Percentiles rank a stretch among this genome's conserved stretches.
These are phyloP conservation scores for Ptilorrhoa leucosticta DNA, from an alignment of 2,113 vertebrate genomes.

Conservation along the genomic window DNA sequence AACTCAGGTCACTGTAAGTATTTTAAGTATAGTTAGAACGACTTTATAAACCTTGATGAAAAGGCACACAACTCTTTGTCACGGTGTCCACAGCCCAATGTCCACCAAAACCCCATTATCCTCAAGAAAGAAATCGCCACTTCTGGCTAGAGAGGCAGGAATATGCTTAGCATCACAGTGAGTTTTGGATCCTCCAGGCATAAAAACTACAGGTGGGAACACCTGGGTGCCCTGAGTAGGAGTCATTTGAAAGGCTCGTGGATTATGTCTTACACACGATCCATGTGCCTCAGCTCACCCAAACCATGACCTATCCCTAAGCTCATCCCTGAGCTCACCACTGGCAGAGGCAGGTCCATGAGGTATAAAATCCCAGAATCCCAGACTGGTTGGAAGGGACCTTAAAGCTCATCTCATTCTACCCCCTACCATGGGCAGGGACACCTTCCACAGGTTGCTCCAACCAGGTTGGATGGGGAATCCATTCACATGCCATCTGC, in stretches of 20 bases:
- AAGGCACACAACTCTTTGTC: background rate
- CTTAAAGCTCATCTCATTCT: background rate
- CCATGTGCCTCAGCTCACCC: background rate
- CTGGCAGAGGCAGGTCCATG: accelerated
- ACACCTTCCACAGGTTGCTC: background rate
- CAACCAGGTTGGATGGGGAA: background rate
- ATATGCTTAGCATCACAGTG: background rate
- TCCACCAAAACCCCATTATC: background rate
- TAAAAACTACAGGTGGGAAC: background rate
- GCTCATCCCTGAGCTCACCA: background rate
- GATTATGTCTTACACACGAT: background rate
- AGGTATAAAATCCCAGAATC: background rate
- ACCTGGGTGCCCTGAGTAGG: background rate
- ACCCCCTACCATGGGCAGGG: background rate
- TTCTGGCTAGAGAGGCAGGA: background rate
- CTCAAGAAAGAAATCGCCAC: background rate
- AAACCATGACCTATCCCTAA: background rate
- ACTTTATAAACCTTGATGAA: background rate
- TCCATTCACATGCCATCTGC: background rate
- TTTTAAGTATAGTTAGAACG: accelerated
- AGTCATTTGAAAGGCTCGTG: background rate
- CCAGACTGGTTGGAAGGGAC: background rate
- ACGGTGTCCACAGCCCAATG: background rate
- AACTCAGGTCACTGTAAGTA: background rate
- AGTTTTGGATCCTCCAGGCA: background rate